These are phyloP conservation scores for Lasioglossum zephyrum DNA, from an alignment of 2,888 invertebrate species.

Conservation along the genomic window DNA sequence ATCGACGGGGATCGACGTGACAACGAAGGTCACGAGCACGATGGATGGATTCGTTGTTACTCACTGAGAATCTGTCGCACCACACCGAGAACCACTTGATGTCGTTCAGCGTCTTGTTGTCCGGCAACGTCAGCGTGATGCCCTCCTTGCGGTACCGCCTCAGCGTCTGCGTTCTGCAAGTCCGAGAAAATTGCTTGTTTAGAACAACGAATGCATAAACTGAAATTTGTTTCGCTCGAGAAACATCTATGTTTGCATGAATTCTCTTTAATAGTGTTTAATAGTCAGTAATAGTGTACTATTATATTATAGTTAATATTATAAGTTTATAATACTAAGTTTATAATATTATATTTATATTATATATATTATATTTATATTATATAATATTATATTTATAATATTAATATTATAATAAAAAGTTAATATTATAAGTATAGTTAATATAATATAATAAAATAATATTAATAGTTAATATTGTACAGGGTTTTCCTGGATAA, in stretches of 20 bases:
- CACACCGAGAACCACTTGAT: slow-evolving; percentile 95
- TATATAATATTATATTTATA: too few species aligned
- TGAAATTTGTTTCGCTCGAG: too few species aligned
- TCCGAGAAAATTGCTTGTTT: not conserved
- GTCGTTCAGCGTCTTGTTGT: slow-evolving; percentile 92
- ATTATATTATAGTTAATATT: too few species aligned
- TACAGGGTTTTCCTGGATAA: not conserved
- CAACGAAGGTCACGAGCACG: slow-evolving; percentile 68
- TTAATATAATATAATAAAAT: too few species aligned
- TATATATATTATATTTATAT: too few species aligned
- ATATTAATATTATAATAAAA: too few species aligned
- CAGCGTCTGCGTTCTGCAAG: slow-evolving; percentile 88
- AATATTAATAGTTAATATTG: not conserved
- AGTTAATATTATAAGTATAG: too few species aligned
- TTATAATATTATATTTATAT: too few species aligned
- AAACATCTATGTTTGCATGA: not conserved
- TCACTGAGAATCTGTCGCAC: slow-evolving; percentile 95
- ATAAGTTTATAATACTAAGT: too few species aligned
- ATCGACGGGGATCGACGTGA: slow-evolving; percentile 32
- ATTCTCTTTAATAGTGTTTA: too few species aligned
- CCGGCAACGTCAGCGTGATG: slow-evolving; percentile 93
- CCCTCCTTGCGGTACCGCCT: slow-evolving; percentile 92
- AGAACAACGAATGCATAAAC: too few species aligned
- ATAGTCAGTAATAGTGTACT: too few species aligned
- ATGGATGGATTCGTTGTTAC: slow-evolving; percentile 77